Evolutionary conservation across 2,113 vertebrate species (phyloP), one percentile per base, ranked within the genome.

Genomic region (Spilogale gracilis): DNA sequence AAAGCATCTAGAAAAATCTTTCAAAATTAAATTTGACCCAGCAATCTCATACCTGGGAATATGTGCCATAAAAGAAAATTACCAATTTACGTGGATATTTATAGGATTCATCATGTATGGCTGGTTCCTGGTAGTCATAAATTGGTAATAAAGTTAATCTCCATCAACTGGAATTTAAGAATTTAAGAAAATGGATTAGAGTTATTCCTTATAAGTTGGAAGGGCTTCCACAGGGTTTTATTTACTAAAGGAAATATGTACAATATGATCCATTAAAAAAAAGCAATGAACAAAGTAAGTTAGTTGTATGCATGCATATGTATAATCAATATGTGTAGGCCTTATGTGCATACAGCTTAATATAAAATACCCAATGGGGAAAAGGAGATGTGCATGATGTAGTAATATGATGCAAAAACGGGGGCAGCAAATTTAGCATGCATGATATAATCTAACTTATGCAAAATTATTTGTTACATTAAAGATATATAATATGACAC

Each of bases 21-120:
- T 86, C 52, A 78, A 89, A 96, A 48, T 93, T 95, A 84, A 89
- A 82, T 78, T 92, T 84, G n/a, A 76, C 9, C 30, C 25, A 86
- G 65, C 2, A 95, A 81, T 90, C 18, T 18, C 13, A 60, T 5
- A 76, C 11, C 23, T 92, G 4, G 21, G 23, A 90, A 78, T 78
- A 92, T 79, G 38, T 2, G 4, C 27, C 58, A 56, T 9, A 63
- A 50, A 92, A 93, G 78, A 89, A 92, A 94, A 92, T 84, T 10
- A 43, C 2, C 43, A 86, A 32, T 76, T 95, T 43, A 76, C 45
- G 83, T 1, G 38, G 5, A 32, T 89, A 83, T 91, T 87, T 88
- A 48, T 58, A 48, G 8, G 14, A 45, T 78, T 50, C 45, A 6
- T 27, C 45, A 78, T 92, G 9, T 11, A 45, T 48, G 21, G 16